phyloP scores from a whole-genome alignment of 2,888 invertebrate species.

The Agrotis clavis region DNA sequence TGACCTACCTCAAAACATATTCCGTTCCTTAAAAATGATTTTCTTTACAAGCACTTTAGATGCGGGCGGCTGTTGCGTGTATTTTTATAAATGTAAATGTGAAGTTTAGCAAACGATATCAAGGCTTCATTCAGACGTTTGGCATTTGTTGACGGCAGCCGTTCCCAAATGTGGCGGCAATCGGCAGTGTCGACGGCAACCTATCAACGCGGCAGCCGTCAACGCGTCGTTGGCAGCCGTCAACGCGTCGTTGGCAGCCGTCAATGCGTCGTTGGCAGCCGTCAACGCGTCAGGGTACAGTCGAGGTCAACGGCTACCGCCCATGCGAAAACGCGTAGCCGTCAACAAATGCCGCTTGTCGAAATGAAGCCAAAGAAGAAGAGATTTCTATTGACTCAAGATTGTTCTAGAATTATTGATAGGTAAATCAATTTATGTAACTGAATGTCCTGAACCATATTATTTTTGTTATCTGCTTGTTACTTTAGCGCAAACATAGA shows the following conservation, averaged over 20 bases:
- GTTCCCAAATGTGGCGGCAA: too few relatives aligned
- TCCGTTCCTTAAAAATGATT: conserved; percentile 51
- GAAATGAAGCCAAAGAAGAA: conserved; percentile 17
- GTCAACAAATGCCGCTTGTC: too few relatives aligned
- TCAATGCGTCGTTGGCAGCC: too few relatives aligned
- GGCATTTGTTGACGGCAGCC: too few relatives aligned
- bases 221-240: too few relatives aligned
- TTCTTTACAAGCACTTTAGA: conserved; percentile 40
- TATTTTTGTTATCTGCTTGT: conserved; percentile 30
- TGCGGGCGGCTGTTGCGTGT: conserved; percentile 32
- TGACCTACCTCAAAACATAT: conserved; percentile 65
- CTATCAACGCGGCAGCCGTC: too few relatives aligned
- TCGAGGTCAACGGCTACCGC: too few relatives aligned
- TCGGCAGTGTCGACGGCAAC: too few relatives aligned
- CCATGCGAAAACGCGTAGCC: too few relatives aligned
- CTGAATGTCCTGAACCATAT: conserved; percentile 26
- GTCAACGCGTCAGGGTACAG: too few relatives aligned
- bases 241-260: too few relatives aligned
- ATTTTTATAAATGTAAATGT: conserved; percentile 60
- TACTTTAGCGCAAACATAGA: not conserved
- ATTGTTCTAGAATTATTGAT: conserved; percentile 16
- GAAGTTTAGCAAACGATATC: conserved; percentile 40
- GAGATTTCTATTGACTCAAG: conserved; percentile 59
- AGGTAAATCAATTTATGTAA: conserved; percentile 34
- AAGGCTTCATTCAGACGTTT: not conserved